Conservation (phyloP, 2,113 vertebrate genomes). For the Alligator sinensis region DNA sequence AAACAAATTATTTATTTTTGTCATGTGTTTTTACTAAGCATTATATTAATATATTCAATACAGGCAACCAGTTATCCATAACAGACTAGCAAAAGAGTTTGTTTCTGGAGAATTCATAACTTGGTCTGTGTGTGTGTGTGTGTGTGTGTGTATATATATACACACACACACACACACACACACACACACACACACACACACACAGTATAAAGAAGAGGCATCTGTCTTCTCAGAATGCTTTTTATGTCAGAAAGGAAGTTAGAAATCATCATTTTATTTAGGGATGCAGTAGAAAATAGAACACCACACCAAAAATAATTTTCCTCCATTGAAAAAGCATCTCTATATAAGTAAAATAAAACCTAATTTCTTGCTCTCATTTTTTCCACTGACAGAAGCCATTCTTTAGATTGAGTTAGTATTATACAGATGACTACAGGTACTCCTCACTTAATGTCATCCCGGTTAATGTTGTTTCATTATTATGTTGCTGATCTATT, state of each 20-base stretch:
- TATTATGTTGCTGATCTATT: background rate
- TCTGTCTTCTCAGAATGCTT: background rate
- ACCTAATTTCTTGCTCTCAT: too few relatives aligned
- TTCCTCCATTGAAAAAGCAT: too few relatives aligned
- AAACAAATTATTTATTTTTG: background rate
- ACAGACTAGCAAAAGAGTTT: background rate
- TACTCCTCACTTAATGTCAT: too few relatives aligned
- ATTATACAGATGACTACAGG: too few relatives aligned
- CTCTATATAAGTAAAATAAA: too few relatives aligned
- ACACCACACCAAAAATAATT: background rate
- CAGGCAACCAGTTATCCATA: background rate
- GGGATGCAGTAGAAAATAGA: background rate
- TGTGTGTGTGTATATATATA: background rate
- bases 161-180: too few relatives aligned
- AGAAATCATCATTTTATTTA: background rate
- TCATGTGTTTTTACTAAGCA: background rate
- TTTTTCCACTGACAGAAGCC: too few relatives aligned
- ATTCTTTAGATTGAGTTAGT: too few relatives aligned
- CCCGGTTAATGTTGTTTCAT: background rate
- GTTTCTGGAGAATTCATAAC: background rate
- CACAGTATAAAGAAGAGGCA: background rate
- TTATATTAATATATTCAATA: background rate
- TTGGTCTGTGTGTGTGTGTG: background rate
- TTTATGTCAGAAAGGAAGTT: background rate
- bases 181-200: too few relatives aligned